Evolutionary conservation across 2,888 invertebrate species (phyloP).

Genomic region (Rhagophthalmus giganteus): DNA sequence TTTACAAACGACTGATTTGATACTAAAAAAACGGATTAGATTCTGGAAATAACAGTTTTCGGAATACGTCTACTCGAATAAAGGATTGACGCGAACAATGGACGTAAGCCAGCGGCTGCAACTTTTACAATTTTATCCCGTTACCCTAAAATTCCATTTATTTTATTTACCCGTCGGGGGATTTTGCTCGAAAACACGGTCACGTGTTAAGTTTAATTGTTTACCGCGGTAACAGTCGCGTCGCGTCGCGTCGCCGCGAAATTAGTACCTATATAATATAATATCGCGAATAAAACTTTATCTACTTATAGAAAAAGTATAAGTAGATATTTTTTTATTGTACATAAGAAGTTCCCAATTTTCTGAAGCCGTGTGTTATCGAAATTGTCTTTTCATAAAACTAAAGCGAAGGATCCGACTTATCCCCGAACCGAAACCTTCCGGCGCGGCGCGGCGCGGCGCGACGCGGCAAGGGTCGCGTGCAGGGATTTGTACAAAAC

Average conservation of each 20-base stretch:
- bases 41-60: slow-evolving; percentile 15
- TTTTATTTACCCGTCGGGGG: slow-evolving; percentile 31
- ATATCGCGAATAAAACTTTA: too few species aligned
- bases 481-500: slow-evolving; percentile 38
- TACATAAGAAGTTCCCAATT: slow-evolving; percentile 1
- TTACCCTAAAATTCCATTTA: slow-evolving; percentile 36
- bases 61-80: slow-evolving; percentile 13
- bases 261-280: too few species aligned
- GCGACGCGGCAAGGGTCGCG: too few species aligned
- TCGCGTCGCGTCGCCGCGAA: too few species aligned
- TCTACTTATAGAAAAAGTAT: too few species aligned
- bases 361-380: not conserved
- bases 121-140: slow-evolving; percentile 36
- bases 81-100: slow-evolving; percentile 16
- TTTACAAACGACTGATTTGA: slow-evolving; percentile 14
- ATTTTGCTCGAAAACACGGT: slow-evolving; percentile 31
- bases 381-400: slow-evolving; percentile 3
- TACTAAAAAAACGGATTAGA: slow-evolving; percentile 17
- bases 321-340: not conserved
- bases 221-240: slow-evolving; percentile 10
- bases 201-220: slow-evolving; percentile 25
- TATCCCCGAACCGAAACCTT: slow-evolving; percentile 6
- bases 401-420: slow-evolving; percentile 9
- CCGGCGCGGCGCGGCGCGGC: too few species aligned
- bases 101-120: slow-evolving; percentile 21